Evolutionary conservation across 2,797 vertebrate genomes (phyloP).

Genomic region (Sardinella longiceps): DNA sequence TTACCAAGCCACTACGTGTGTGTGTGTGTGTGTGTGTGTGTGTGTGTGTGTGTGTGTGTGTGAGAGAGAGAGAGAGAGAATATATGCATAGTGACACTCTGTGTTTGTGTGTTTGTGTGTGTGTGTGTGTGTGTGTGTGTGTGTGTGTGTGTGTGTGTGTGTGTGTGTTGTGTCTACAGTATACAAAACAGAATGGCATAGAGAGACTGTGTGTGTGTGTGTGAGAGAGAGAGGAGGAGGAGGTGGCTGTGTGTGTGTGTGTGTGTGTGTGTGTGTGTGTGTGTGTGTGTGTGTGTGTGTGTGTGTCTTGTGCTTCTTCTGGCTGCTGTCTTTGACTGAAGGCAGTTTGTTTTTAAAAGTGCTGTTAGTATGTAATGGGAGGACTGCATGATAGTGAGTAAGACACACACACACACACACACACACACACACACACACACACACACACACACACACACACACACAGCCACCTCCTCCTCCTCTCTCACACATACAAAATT

Average conservation of each 20-base stretch:
- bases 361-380: background rate
- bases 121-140: constrained; percentile 25
- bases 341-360: background rate
- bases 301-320: background rate
- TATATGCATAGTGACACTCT: background rate
- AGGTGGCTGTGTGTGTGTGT: background rate
- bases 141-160: background rate
- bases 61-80: background rate
- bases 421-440: background rate
- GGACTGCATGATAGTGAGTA: background rate
- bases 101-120: constrained; percentile 17
- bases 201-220: background rate
- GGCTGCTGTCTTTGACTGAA: background rate
- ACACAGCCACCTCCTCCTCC: too few species aligned
- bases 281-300: background rate
- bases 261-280: background rate
- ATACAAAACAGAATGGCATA: background rate
- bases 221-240: too few species aligned
- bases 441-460: constrained; percentile 9
- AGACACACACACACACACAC: background rate
- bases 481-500: background rate
- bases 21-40: constrained; percentile 23
- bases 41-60: constrained; percentile 14
- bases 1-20: too few species aligned
- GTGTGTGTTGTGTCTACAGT: background rate